These are phyloP conservation scores for Actinostola sp. DNA, from an alignment of 92 coral and sea anemone species.

Conservation along the genomic window DNA sequence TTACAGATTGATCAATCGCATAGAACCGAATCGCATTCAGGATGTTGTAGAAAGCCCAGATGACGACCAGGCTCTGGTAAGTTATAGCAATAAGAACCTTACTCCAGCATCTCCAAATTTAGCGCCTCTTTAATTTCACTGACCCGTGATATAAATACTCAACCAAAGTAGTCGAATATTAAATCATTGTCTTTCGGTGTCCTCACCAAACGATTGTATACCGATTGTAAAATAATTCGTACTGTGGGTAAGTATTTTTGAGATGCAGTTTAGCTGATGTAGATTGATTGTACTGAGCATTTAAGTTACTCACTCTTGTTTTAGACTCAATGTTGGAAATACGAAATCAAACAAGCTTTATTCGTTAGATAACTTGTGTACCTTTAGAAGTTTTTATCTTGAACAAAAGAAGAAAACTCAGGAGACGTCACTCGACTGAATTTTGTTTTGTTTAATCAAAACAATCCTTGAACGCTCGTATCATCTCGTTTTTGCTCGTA, in stretches of 20 bases:
- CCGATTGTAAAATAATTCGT: no score
- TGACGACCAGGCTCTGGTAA: slow-evolving; percentile 60
- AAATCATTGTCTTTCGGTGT: no score
- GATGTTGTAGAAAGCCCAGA: slow-evolving; percentile 67
- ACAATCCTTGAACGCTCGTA: neutral
- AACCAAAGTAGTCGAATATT: neutral
- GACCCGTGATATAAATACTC: neutral
- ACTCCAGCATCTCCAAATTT: neutral
- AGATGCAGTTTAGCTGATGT: no score
- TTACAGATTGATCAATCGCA: slow-evolving; percentile 62
- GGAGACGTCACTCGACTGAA: neutral
- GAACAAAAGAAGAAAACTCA: neutral
- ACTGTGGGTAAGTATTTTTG: no score
- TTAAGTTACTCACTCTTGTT: neutral
- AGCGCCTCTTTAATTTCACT: neutral
- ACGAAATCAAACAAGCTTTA: neutral
- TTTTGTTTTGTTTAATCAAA: neutral
- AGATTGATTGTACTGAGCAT: no score
- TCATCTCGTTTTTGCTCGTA: neutral
- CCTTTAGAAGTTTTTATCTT: neutral
- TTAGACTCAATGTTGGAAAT: neutral
- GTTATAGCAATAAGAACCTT: neutral
- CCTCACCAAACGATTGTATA: no score
- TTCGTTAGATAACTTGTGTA: neutral
- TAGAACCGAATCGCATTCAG: slow-evolving; percentile 59